A percentile compares a stretch with the other conserved stretches of the same genome.
These are phyloP conservation scores for Craseonycteris thonglongyai DNA, from an alignment of 2,113 vertebrate genomes.

Conservation along the genomic window DNA sequence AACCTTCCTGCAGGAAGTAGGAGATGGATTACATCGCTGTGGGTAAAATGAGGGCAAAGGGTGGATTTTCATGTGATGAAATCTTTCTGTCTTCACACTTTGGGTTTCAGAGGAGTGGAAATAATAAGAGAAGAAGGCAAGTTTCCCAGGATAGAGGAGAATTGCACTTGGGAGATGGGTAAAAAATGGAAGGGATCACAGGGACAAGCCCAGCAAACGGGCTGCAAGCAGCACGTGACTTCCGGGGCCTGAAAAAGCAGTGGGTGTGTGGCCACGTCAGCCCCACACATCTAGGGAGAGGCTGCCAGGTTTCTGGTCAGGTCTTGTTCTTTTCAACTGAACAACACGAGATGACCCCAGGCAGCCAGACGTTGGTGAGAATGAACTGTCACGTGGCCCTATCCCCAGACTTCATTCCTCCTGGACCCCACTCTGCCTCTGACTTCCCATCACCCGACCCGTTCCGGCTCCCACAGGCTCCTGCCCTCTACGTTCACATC, in stretches of 20 bases:
- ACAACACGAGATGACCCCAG: background rate
- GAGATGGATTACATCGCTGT: background rate
- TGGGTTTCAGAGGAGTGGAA: slow-evolving; percentile 12
- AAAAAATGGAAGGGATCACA: background rate
- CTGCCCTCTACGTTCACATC: background rate
- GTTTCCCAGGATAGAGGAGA: background rate
- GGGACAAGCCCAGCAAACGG: background rate
- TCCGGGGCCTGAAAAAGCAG: background rate
- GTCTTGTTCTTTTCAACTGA: background rate
- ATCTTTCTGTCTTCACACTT: background rate
- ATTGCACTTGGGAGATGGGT: background rate
- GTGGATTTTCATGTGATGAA: background rate
- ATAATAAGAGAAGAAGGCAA: background rate
- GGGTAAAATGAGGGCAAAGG: background rate
- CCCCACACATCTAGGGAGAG: background rate
- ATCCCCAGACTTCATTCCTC: background rate
- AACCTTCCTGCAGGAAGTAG: background rate
- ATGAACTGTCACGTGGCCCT: background rate
- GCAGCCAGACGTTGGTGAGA: background rate
- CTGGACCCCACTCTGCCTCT: background rate
- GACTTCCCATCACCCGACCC: background rate
- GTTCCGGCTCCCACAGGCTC: background rate
- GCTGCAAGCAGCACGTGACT: background rate
- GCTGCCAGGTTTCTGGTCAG: background rate
- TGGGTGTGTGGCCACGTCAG: rapidly evolving